A percentile compares a stretch with the other conserved stretches of the same genome.
Conservation (phyloP, 2,888 invertebrate genomes). For the Rhagonycha lutea region DNA sequence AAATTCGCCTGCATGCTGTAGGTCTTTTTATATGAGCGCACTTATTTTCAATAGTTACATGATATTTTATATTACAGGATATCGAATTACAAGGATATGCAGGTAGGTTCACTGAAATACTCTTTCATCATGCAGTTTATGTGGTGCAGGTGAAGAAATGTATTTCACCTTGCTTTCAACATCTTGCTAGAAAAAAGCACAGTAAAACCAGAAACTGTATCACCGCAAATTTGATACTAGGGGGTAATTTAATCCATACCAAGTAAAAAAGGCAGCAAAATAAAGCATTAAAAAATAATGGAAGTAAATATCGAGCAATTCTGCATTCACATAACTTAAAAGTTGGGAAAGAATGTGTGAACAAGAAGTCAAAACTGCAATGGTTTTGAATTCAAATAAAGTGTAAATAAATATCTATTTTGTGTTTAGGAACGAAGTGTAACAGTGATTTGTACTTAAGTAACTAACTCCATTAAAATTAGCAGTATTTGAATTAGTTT, state of each 20-base stretch:
- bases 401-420: conserved; percentile 55
- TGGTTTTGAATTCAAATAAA: conserved; percentile 49
- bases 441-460: conserved; percentile 54
- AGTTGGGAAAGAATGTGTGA: neutral
- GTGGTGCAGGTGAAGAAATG: conserved; percentile 8
- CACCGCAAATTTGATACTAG: conserved; percentile 52
- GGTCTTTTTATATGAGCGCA: neutral
- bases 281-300: conserved; percentile 36
- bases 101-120: neutral
- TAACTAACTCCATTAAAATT: conserved; percentile 37
- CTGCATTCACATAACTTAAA: neutral
- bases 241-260: conserved; percentile 48
- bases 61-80: neutral
- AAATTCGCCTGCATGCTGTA: neutral
- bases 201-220: conserved; percentile 31
- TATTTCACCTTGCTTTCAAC: conserved; percentile 26
- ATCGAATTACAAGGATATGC: conserved; percentile 2
- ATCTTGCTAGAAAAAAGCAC: conserved; percentile 9
- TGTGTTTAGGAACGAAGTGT: conserved; percentile 54
- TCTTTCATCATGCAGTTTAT: neutral
- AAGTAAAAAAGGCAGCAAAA: conserved; percentile 37
- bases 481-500: conserved; percentile 36
- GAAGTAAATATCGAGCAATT: conserved; percentile 48
- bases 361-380: conserved; percentile 46
- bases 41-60: neutral